Conservation (phyloP, 1,140 invertebrate species). For the Pseudachorutes palmiensis region DNA sequence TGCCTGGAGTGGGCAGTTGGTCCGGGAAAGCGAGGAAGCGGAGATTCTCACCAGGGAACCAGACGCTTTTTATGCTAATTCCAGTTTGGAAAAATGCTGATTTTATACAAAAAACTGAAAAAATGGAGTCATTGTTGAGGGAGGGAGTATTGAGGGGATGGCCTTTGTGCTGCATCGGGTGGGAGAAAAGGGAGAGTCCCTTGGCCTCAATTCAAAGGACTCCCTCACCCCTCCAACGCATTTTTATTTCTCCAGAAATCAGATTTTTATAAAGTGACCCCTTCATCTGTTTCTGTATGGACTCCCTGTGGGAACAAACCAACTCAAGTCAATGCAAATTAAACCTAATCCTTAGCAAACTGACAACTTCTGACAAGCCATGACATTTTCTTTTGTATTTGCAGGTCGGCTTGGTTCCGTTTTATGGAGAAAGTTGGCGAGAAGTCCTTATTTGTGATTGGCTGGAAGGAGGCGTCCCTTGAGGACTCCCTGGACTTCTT, state of each 20-base stretch:
- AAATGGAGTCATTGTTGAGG: background rate
- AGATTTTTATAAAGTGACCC: background rate
- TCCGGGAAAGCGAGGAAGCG: background rate
- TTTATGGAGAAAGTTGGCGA: no score
- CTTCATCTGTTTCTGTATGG: background rate
- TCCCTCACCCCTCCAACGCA: background rate
- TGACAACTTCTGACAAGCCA: no score
- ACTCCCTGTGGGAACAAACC: background rate
- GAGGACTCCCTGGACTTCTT: no score
- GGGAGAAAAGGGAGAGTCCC: slow-evolving; percentile 4
- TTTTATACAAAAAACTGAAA: slow-evolving; percentile 4
- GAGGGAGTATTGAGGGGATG: background rate
- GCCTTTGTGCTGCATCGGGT: background rate
- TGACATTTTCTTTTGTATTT: no score
- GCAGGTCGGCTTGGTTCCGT: no score
- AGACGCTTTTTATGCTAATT: slow-evolving; percentile 7
- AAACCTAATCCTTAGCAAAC: no score
- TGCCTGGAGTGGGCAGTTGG: background rate
- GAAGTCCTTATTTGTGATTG: no score
- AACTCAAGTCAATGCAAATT: no score
- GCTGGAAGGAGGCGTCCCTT: no score
- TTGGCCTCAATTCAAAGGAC: background rate
- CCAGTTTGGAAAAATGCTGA: background rate
- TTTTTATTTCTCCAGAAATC: background rate
- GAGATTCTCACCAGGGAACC: background rate